These are phyloP conservation scores for Pocillopora damicornis DNA, from an alignment of 64 coral and sea anemone species.

Conservation along the genomic window DNA sequence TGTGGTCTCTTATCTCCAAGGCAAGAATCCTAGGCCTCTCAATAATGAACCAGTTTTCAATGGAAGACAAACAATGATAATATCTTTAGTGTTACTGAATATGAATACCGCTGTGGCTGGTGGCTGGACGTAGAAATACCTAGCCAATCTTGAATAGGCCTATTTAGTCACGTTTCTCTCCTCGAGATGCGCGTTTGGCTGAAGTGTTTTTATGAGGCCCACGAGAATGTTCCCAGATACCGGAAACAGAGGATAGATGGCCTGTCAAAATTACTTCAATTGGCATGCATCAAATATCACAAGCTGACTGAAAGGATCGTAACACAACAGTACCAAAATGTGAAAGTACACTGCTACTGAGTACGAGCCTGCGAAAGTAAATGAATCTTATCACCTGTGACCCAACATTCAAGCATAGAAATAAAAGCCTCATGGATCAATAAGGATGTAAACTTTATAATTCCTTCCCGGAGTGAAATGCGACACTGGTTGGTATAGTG, in stretches of 20 bases:
- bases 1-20: conserved; percentile 59
- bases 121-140: not conserved
- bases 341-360: not conserved
- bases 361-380: not conserved
- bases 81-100: conserved; percentile 16
- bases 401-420: conserved; percentile 1
- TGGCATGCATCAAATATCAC: conserved; percentile 48
- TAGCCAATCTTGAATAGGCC: not conserved
- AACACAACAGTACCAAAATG: conserved; percentile 4
- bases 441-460: not conserved
- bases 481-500: not conserved
- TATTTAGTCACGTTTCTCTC: not conserved
- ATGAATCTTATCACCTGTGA: not conserved
- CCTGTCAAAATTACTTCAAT: conserved; percentile 35
- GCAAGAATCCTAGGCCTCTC: conserved; percentile 69
- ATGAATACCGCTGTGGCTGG: not conserved
- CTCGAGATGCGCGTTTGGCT: not conserved
- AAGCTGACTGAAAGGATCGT: not conserved
- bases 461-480: not conserved
- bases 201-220: conserved; percentile 18
- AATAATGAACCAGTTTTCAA: conserved; percentile 70
- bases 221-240: conserved; percentile 29
- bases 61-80: conserved; percentile 66
- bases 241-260: conserved; percentile 41
- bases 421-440: not conserved